Evolutionary conservation across 2,888 invertebrate genomes (phyloP).

Genomic region (Agrotis clavis): DNA sequence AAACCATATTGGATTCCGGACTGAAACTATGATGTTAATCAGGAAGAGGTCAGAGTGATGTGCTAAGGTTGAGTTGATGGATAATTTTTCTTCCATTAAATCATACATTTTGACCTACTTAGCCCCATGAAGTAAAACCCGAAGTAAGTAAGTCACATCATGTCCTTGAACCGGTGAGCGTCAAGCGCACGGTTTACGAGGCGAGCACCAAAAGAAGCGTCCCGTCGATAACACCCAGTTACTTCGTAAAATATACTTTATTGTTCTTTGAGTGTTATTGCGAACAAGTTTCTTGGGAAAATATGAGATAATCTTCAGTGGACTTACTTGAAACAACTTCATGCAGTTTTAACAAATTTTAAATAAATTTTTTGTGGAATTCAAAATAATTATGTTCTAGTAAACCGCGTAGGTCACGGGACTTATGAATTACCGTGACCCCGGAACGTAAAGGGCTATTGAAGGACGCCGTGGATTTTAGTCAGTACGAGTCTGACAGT

Average conservation of each 20-base stretch:
- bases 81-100: neutral
- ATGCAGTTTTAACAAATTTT: neutral
- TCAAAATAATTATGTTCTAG: too few species aligned
- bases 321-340: neutral
- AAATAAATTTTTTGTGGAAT: too few species aligned
- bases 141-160: slow-evolving; percentile 3
- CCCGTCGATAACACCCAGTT: slow-evolving; percentile 49
- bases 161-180: slow-evolving; percentile 48
- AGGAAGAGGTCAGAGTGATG: too few species aligned
- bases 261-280: slow-evolving; percentile 60
- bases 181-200: slow-evolving; percentile 46
- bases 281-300: slow-evolving; percentile 18
- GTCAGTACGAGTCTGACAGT: too few species aligned
- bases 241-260: slow-evolving; percentile 64
- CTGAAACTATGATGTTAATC: too few species aligned
- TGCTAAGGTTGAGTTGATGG: too few species aligned
- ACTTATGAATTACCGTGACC: too few species aligned
- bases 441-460: too few species aligned
- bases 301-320: neutral
- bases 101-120: slow-evolving; percentile 9
- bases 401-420: too few species aligned
- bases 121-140: slow-evolving; percentile 11
- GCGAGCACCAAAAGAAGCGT: slow-evolving; percentile 42
- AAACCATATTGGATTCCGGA: too few species aligned
- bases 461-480: too few species aligned